A percentile compares a stretch with the other conserved stretches of the same genome.
These are phyloP conservation scores for Sebastes kiyomatsui DNA, from an alignment of 2,797 vertebrate genomes.

Conservation along the genomic window DNA sequence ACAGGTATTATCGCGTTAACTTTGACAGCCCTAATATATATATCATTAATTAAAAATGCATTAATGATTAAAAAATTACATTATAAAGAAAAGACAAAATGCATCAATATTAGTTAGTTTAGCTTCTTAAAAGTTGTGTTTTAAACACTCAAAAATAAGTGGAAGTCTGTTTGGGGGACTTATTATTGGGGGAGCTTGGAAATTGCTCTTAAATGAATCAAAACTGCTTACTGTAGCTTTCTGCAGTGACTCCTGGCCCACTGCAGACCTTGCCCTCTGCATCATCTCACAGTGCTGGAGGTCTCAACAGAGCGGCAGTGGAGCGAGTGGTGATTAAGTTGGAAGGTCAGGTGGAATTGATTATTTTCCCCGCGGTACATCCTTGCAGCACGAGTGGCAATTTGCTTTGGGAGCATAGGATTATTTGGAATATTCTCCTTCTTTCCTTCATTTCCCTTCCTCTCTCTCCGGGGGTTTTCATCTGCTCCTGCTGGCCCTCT, in stretches of 20 bases:
- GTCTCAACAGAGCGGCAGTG: slow-evolving; percentile 64
- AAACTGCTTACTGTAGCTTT: slow-evolving; percentile 41
- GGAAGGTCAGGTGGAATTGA: slow-evolving; percentile 86
- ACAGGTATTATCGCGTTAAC: no score
- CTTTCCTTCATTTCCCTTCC: slow-evolving; percentile 10
- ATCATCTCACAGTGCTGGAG: slow-evolving; percentile 52
- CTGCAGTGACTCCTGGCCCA: slow-evolving; percentile 37
- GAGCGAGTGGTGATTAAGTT: slow-evolving; percentile 80
- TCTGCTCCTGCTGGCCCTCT: slow-evolving; percentile 19
- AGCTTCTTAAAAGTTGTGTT: background rate
- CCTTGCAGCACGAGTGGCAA: slow-evolving; percentile 65
- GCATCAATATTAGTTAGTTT: no score
- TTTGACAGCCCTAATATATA: no score
- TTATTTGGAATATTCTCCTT: slow-evolving; percentile 61
- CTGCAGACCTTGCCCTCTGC: slow-evolving; percentile 29
- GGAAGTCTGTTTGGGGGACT: background rate
- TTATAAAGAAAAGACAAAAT: no score
- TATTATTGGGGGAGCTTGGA: no score
- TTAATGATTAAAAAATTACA: no score
- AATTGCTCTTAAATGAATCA: slow-evolving; percentile 17
- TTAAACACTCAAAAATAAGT: background rate
- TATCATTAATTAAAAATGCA: no score
- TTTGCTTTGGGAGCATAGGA: slow-evolving; percentile 75
- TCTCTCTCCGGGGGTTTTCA: slow-evolving; percentile 16
- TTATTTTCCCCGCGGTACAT: slow-evolving; percentile 69